These are phyloP conservation scores for Drosophila persimilis DNA, from an alignment of 1,140 invertebrate genomes.

Conservation along the genomic window DNA sequence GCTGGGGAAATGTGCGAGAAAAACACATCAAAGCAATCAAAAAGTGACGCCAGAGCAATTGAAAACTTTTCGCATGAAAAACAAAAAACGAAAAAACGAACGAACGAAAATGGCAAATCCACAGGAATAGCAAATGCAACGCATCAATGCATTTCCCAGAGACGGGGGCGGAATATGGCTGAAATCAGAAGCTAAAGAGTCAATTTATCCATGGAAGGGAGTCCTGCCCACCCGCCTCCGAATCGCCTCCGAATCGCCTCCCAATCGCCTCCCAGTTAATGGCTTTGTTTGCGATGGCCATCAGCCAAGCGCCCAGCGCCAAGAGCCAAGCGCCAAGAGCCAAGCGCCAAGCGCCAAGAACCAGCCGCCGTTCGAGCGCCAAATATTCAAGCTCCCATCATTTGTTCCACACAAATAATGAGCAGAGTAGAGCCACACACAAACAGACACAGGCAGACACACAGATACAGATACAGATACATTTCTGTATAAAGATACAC, in stretches of 20 bases:
- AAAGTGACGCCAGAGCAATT: slow-evolving; percentile 82
- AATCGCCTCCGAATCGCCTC: not conserved
- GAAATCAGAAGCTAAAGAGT: slow-evolving; percentile 62
- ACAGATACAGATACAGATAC: slow-evolving; percentile 10
- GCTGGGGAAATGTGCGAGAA: slow-evolving; percentile 79
- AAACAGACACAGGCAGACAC: not conserved
- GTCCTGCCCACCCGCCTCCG: slow-evolving; percentile 3
- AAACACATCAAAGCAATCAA: slow-evolving; percentile 82
- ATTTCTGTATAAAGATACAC: not conserved
- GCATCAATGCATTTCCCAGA: slow-evolving; percentile 68
- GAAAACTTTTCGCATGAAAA: slow-evolving; percentile 79
- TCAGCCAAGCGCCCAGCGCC: slow-evolving; percentile 49
- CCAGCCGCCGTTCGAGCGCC: slow-evolving; percentile 12
- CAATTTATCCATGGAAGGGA: slow-evolving; percentile 30
- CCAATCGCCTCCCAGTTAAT: slow-evolving; percentile 57
- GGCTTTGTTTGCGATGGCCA: slow-evolving; percentile 76
- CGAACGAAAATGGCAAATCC: slow-evolving; percentile 45
- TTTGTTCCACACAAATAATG: slow-evolving; percentile 58
- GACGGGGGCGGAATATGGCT: slow-evolving; percentile 6
- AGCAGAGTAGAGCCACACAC: slow-evolving; percentile 7
- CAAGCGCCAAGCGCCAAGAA: not conserved
- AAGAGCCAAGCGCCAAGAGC: slow-evolving; percentile 21
- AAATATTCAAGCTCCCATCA: slow-evolving; percentile 37
- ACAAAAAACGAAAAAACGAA: slow-evolving; percentile 15
- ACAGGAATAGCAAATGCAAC: slow-evolving; percentile 68